These are phyloP conservation scores for Drosophila villosipedis DNA, from an alignment of 2,888 invertebrate genomes.

Conservation along the genomic window DNA sequence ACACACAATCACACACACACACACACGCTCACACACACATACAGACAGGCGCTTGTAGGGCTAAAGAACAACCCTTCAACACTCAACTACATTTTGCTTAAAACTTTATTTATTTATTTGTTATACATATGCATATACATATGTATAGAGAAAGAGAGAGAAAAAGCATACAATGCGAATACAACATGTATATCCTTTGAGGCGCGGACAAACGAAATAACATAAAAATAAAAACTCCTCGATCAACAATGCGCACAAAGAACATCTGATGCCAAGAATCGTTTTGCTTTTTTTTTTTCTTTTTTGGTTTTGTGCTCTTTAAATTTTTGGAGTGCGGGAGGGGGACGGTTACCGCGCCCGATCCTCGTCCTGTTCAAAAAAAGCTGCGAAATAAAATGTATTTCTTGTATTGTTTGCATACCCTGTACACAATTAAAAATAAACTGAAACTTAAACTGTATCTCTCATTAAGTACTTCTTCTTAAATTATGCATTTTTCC, in stretches of 20 bases:
- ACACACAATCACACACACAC: conserved; percentile 24
- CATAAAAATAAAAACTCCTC: conserved; percentile 66
- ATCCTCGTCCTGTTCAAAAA: conserved; percentile 35
- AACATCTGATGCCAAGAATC: conserved; percentile 64
- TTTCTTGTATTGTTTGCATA: conserved; percentile 55
- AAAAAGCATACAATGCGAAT: conserved; percentile 43
- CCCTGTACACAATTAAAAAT: neutral
- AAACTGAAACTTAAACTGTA: neutral
- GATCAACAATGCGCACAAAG: conserved; percentile 73
- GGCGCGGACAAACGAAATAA: conserved; percentile 48
- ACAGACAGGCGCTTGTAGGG: conserved; percentile 12
- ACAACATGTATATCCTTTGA: conserved; percentile 66
- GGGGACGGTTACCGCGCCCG: conserved; percentile 6
- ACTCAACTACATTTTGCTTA: conserved; percentile 81
- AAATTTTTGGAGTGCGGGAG: conserved; percentile 6
- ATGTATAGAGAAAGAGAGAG: conserved; percentile 1
- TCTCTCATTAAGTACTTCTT: too few relatives aligned
- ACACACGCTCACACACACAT: conserved; percentile 8
- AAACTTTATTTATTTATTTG: conserved; percentile 75
- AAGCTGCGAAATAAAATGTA: conserved; percentile 72
- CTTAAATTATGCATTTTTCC: too few relatives aligned
- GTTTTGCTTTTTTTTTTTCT: conserved; percentile 51
- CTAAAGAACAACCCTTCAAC: conserved; percentile 73
- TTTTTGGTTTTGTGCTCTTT: conserved; percentile 39
- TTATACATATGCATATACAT: conserved; percentile 19